A percentile compares a stretch with the other conserved stretches of the same genome.
These are phyloP conservation scores for Cyphomyrus discorhynchus DNA, from an alignment of 2,113 vertebrate species.

Conservation along the genomic window DNA sequence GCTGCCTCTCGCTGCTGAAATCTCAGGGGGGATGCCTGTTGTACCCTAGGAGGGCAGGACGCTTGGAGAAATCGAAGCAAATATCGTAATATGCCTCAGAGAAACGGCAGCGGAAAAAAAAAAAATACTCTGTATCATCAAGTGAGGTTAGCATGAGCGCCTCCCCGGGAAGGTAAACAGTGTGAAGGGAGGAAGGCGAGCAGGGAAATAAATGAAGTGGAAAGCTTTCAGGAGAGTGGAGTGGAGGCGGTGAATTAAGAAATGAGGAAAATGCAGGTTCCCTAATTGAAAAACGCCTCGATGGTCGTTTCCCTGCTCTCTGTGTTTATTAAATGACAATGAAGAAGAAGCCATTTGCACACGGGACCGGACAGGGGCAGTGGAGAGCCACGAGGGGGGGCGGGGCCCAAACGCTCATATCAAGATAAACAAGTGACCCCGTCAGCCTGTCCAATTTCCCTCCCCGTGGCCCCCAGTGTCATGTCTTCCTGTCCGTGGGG, in stretches of 20 bases:
- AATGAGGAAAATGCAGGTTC: not conserved
- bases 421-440: not conserved
- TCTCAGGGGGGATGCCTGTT: not conserved
- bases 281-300: not conserved
- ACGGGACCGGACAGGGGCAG: not conserved
- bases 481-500: not conserved
- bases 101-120: not conserved
- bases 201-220: slow-evolving; percentile 8
- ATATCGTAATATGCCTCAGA: not conserved
- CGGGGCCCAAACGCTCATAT: not conserved
- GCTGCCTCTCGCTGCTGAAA: not conserved
- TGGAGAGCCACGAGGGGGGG: not conserved
- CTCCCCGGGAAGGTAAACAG: not conserved
- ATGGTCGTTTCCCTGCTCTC: not conserved
- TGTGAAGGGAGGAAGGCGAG: not conserved
- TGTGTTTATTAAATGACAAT: not conserved
- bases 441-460: not conserved
- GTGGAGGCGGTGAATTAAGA: slow-evolving; percentile 3
- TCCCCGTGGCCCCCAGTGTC: not conserved
- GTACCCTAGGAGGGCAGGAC: not conserved
- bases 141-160: not conserved
- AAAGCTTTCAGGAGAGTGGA: slow-evolving; percentile 14
- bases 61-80: not conserved
- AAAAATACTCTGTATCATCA: not conserved
- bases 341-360: not conserved